Conservation (phyloP, 2,888 invertebrate genomes). For the Incurvaria masculella region DNA sequence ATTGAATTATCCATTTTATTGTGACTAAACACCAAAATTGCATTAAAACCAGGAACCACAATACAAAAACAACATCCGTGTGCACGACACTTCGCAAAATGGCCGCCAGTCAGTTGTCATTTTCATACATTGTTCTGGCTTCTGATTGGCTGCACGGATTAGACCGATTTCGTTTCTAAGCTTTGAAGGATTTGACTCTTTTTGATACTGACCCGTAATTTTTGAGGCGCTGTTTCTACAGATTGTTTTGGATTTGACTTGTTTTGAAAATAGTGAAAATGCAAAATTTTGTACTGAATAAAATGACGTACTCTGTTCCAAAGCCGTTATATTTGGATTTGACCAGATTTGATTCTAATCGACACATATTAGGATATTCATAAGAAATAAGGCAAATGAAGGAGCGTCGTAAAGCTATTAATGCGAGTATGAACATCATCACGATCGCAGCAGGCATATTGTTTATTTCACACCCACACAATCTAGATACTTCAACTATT, state of each 20-base stretch:
- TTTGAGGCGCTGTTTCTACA: too few relatives aligned
- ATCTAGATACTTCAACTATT: too few relatives aligned
- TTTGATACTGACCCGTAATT: too few relatives aligned
- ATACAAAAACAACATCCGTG: constrained; percentile 2
- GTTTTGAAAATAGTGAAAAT: constrained; percentile 1
- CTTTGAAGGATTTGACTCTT: constrained; percentile 2
- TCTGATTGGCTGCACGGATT: constrained; percentile 6
- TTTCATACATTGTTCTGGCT: constrained; percentile 7
- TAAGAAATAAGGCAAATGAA: too few relatives aligned
- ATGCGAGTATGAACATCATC: too few relatives aligned
- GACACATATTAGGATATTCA: background rate
- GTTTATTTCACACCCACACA: too few relatives aligned
- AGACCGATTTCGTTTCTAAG: constrained; percentile 2
- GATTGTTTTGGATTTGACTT: too few relatives aligned
- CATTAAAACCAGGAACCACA: background rate
- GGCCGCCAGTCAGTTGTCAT: constrained; percentile 3
- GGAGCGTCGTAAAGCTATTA: too few relatives aligned
- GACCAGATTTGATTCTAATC: constrained; percentile 1
- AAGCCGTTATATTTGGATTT: constrained; percentile 1
- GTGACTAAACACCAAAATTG: background rate
- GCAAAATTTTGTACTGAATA: constrained; percentile 1
- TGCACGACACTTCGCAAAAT: constrained; percentile 5
- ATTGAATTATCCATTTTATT: constrained; percentile 3
- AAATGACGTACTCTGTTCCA: constrained; percentile 1
- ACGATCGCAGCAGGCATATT: too few relatives aligned